Percentiles rank a stretch among this genome's conserved stretches.
Conservation (phyloP, 2,113 vertebrate species). For the Takifugu flavidus region DNA sequence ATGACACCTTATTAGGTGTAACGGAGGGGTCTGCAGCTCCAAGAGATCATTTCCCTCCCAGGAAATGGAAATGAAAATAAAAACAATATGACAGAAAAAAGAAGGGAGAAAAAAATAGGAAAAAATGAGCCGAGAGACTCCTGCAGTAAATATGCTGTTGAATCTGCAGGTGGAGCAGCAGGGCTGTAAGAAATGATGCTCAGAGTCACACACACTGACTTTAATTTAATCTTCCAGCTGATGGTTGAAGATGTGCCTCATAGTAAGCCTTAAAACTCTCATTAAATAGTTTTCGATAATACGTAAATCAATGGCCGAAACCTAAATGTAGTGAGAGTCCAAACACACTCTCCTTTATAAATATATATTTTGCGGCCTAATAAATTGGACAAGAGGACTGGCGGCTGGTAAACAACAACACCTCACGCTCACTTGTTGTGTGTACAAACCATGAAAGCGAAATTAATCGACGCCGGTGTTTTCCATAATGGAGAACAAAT, state of each 20-base stretch:
- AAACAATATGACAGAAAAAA: slow-evolving; percentile 54
- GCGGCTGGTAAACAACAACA: slow-evolving; percentile 66
- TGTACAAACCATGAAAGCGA: slow-evolving; percentile 74
- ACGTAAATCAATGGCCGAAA: not conserved
- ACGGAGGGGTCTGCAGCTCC: slow-evolving; percentile 65
- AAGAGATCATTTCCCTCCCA: slow-evolving; percentile 58
- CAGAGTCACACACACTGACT: not conserved
- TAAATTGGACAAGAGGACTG: slow-evolving; percentile 51
- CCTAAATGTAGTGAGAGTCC: not conserved
- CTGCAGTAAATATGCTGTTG: slow-evolving; percentile 21
- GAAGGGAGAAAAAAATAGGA: not conserved
- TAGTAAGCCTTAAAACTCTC: not conserved
- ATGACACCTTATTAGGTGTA: slow-evolving; percentile 82
- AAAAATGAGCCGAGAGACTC: slow-evolving; percentile 22
- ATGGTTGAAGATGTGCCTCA: not conserved
- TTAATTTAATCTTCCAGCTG: not conserved
- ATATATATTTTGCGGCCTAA: not conserved
- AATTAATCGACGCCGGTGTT: slow-evolving; percentile 77
- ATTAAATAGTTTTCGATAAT: not conserved
- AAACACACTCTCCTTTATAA: slow-evolving; percentile 1
- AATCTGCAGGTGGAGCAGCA: slow-evolving; percentile 17
- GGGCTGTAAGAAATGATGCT: slow-evolving; percentile 1
- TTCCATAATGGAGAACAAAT: slow-evolving; percentile 80
- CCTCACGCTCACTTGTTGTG: slow-evolving; percentile 71
- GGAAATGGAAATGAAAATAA: slow-evolving; percentile 66